Percentiles rank a stretch among this genome's conserved stretches.
Evolutionary conservation across 2,888 invertebrate genomes (phyloP).

Genomic region (Aleiodes alternator): DNA sequence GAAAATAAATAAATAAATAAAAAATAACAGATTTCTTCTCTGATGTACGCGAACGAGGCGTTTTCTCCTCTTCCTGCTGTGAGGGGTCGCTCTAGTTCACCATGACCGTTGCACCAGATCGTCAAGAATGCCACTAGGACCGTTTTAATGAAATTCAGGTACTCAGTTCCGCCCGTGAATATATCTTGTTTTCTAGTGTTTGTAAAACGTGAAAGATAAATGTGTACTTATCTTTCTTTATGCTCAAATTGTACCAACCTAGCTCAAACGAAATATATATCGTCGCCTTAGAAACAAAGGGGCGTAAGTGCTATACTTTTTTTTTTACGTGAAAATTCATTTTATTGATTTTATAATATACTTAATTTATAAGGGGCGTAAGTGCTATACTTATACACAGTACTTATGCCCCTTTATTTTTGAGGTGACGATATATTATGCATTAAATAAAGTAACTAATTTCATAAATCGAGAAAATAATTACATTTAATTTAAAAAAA

Average conservation of each 20-base stretch:
- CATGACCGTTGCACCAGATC: slow-evolving; percentile 56
- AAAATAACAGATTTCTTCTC: slow-evolving; percentile 44
- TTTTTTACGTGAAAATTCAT: no score
- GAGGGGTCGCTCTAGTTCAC: slow-evolving; percentile 45
- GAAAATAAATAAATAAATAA: not conserved
- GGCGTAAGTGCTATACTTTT: no score
- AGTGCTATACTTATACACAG: no score
- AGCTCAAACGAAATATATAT: not conserved
- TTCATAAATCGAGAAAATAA: not conserved
- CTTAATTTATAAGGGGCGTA: no score
- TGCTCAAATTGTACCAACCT: slow-evolving; percentile 14
- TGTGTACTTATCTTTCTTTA: slow-evolving; percentile 8
- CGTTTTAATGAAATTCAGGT: slow-evolving; percentile 55
- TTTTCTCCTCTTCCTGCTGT: slow-evolving; percentile 26
- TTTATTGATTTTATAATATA: no score
- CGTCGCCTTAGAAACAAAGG: no score
- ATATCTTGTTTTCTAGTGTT: slow-evolving; percentile 31
- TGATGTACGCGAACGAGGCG: slow-evolving; percentile 34
- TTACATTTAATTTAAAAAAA: not conserved
- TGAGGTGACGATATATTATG: no score
- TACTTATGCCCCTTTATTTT: no score
- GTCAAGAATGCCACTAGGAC: slow-evolving; percentile 52
- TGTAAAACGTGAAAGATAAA: slow-evolving; percentile 11
- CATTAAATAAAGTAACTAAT: not conserved
- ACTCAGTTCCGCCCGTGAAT: slow-evolving; percentile 52